These are phyloP conservation scores for Poeciliopsis turneri DNA, from an alignment of 2,797 vertebrate genomes.

Conservation along the genomic window DNA sequence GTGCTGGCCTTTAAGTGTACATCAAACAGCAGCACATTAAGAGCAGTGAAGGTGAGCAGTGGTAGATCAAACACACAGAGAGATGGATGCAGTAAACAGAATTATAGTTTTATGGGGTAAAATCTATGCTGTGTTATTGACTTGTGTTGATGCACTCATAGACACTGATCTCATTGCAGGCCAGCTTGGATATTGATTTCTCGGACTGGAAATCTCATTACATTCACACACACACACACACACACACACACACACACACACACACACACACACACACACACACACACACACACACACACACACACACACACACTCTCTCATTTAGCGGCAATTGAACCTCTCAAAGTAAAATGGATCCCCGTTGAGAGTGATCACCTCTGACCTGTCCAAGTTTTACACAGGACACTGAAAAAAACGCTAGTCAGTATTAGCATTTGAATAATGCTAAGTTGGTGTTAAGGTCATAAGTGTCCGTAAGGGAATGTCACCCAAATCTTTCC, in stretches of 20 bases:
- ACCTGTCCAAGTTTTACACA: not conserved
- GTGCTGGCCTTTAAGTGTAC: constrained; percentile 5
- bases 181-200: constrained; percentile 63
- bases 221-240: constrained; percentile 5
- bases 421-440: not conserved
- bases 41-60: constrained; percentile 12
- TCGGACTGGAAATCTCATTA: constrained; percentile 66
- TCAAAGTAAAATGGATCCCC: constrained; percentile 38
- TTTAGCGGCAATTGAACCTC: constrained; percentile 40
- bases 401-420: not conserved
- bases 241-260: too few relatives aligned
- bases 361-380: not conserved
- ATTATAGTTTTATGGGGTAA: constrained; percentile 65
- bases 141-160: constrained; percentile 61
- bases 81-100: constrained; percentile 59
- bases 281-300: not conserved
- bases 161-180: constrained; percentile 66
- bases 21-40: not conserved
- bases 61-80: constrained; percentile 21
- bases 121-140: constrained; percentile 67
- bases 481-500: not conserved
- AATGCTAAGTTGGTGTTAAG: not conserved
- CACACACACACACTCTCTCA: not conserved
- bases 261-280: not conserved
- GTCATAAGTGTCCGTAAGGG: not conserved